Evolutionary conservation across 2,113 vertebrate species (phyloP).

Genomic region (Vanacampus margaritifer): DNA sequence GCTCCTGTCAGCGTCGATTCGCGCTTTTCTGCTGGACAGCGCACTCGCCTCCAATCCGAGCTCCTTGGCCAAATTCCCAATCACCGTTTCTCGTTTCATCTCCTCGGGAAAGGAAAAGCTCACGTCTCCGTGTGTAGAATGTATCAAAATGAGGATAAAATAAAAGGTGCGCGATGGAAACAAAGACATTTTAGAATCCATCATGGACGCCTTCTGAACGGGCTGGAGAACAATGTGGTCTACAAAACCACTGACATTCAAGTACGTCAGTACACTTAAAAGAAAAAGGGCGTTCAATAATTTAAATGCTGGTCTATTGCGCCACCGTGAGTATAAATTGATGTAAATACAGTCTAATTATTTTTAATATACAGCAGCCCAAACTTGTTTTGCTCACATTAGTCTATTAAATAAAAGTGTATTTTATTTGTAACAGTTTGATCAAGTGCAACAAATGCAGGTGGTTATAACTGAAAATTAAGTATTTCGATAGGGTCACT

Average conservation of each 20-base stretch:
- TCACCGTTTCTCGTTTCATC: constrained; percentile 65
- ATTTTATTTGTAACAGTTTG: too few species aligned
- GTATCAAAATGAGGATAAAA: constrained; percentile 9
- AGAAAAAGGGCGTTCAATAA: neutral
- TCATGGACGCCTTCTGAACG: neutral
- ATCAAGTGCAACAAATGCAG: too few species aligned
- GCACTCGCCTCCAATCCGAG: constrained; percentile 57
- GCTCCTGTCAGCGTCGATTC: constrained; percentile 44
- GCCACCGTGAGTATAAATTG: constrained; percentile 41
- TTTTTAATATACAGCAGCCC: neutral
- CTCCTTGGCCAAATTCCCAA: constrained; percentile 75
- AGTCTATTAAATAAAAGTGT: neutral
- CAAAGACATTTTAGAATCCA: neutral
- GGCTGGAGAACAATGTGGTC: neutral
- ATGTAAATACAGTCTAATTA: neutral
- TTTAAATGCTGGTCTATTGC: constrained; percentile 27
- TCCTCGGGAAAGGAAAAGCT: constrained; percentile 75
- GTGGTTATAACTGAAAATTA: too few species aligned
- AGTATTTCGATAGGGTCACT: too few species aligned
- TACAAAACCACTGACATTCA: neutral
- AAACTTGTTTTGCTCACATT: neutral
- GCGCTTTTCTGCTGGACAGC: constrained; percentile 53
- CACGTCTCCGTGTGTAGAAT: constrained; percentile 46
- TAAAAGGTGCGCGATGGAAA: neutral
- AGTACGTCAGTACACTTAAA: neutral